Evolutionary conservation across 23 tunicate genomes (phyloP).

Genomic region (Halocynthia roretzi): DNA sequence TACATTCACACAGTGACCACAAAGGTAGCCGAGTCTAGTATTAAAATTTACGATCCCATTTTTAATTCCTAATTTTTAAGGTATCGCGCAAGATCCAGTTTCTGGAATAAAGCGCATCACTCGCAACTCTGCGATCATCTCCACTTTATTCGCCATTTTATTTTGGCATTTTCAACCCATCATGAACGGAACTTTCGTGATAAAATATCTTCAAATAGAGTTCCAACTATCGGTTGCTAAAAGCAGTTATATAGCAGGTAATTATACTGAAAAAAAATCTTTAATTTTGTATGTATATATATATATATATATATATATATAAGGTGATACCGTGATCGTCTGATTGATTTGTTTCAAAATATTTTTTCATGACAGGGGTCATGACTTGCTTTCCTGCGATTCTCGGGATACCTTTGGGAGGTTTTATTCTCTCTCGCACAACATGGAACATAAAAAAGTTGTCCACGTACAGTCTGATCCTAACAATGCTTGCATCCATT

Average conservation of each 20-base stretch:
- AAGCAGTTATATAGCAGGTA: slow-evolving; percentile 23
- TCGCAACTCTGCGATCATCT: slow-evolving; percentile 7
- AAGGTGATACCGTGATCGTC: slow-evolving; percentile 1
- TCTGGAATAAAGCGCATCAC: slow-evolving; percentile 5
- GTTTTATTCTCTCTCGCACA: slow-evolving; percentile 10
- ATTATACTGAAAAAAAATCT: background rate
- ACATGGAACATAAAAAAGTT: slow-evolving; percentile 8
- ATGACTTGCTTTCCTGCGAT: slow-evolving; percentile 31
- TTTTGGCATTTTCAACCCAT: slow-evolving; percentile 38
- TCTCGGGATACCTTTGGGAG: slow-evolving; percentile 27
- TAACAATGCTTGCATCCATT: slow-evolving; percentile 8
- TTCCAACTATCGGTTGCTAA: slow-evolving; percentile 14
- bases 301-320: background rate
- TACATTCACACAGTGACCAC: too few species aligned
- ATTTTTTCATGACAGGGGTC: slow-evolving; percentile 7
- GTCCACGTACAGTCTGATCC: slow-evolving; percentile 11
- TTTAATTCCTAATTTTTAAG: too few species aligned
- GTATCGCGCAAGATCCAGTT: slow-evolving; percentile 3
- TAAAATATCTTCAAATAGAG: slow-evolving; percentile 37
- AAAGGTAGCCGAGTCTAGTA: too few species aligned
- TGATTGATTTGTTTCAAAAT: background rate
- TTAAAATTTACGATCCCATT: too few species aligned
- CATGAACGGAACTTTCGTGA: slow-evolving; percentile 35
- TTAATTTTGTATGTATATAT: background rate
- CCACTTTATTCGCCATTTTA: slow-evolving; percentile 10